These are phyloP conservation scores for Isurus oxyrinchus DNA, from an alignment of 2,113 vertebrate genomes.

Conservation along the genomic window DNA sequence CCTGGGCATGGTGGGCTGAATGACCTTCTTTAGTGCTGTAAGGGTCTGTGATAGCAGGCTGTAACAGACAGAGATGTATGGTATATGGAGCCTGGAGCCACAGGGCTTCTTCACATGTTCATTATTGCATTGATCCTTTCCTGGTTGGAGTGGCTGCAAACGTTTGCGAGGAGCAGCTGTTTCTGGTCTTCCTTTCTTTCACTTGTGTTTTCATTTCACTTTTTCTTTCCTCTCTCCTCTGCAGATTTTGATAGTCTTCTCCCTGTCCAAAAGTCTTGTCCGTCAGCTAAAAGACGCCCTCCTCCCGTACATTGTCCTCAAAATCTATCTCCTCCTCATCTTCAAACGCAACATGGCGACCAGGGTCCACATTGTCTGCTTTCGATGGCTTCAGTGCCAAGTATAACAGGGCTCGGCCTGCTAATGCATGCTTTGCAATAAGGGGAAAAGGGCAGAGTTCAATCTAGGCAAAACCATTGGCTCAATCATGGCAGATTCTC, in stretches of 20 bases:
- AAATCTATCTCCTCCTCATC: constrained; percentile 65
- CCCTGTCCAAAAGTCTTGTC: constrained; percentile 71
- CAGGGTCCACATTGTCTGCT: not conserved
- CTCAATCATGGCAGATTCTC: not conserved
- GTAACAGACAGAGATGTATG: not conserved
- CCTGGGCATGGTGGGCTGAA: not conserved
- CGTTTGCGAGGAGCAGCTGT: not conserved
- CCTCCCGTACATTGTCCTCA: constrained; percentile 63
- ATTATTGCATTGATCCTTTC: not conserved
- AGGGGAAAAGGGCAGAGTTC: not conserved
- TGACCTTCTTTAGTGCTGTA: not conserved
- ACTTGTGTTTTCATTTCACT: constrained; percentile 43
- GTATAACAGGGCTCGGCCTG: constrained; percentile 38
- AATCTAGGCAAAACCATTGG: not conserved
- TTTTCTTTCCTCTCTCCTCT: constrained; percentile 45
- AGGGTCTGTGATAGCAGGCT: not conserved
- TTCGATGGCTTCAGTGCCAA: constrained; percentile 46
- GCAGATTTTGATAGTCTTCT: constrained; percentile 77
- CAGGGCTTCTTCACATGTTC: not conserved
- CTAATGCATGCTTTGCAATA: not conserved
- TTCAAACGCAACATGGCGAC: constrained; percentile 46
- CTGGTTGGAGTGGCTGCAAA: not conserved
- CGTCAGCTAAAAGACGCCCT: constrained; percentile 71
- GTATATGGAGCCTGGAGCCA: not conserved
- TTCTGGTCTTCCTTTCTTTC: constrained; percentile 32